Conservation (phyloP, 2,797 vertebrate species). For the Tapirus indicus region DNA sequence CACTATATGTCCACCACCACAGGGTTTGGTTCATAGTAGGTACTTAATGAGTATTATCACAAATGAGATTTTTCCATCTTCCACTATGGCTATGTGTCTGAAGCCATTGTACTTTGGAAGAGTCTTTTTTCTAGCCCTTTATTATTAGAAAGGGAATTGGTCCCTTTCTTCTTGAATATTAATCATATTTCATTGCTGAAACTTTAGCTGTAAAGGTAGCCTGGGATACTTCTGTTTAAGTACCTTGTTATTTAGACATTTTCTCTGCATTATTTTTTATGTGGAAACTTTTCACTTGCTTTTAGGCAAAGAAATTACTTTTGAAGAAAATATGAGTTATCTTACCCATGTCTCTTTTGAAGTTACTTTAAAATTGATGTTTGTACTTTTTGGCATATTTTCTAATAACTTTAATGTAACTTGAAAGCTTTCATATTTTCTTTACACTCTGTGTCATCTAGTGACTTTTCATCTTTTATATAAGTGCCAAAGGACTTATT, state of each 20-base stretch:
- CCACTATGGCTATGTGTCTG: neutral
- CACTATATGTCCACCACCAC: neutral
- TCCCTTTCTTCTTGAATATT: neutral
- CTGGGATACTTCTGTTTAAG: constrained; percentile 27
- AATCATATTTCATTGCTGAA: neutral
- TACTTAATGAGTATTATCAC: neutral
- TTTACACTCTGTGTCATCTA: constrained; percentile 30
- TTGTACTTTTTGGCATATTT: constrained; percentile 72
- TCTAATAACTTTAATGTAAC: constrained; percentile 81
- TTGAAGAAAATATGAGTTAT: constrained; percentile 74
- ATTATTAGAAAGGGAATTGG: neutral
- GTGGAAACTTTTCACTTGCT: constrained; percentile 65
- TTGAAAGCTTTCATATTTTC: constrained; percentile 80
- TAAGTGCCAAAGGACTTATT: constrained; percentile 35
- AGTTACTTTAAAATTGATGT: constrained; percentile 81
- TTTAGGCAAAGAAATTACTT: constrained; percentile 71
- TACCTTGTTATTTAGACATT: constrained; percentile 8
- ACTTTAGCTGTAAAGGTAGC: neutral
- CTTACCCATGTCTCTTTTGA: constrained; percentile 74
- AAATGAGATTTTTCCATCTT: neutral
- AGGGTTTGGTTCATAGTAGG: neutral
- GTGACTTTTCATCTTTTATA: constrained; percentile 75
- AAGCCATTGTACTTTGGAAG: neutral
- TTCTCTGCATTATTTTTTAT: constrained; percentile 58
- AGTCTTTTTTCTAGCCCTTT: neutral